Conservation (phyloP, 1,140 invertebrate genomes). For the Ceratoteleas bidentatus region DNA sequence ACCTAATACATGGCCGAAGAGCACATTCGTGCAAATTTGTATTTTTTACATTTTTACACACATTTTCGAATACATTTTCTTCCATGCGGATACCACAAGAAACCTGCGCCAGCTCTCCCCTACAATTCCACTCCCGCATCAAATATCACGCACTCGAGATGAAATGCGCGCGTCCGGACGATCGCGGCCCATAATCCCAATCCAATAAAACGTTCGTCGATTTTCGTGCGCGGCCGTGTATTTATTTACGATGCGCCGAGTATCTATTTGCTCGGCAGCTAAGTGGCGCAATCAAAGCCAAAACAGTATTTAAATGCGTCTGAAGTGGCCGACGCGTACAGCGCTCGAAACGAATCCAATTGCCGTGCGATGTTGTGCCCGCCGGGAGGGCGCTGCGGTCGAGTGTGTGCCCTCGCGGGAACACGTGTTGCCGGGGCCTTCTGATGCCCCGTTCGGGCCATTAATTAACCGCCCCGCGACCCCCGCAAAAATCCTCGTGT, state of each 20-base stretch:
- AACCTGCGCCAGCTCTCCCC: too few species aligned
- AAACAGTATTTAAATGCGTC: conserved; percentile 55
- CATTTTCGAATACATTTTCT: too few species aligned
- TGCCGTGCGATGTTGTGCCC: conserved; percentile 55
- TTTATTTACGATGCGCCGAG: conserved; percentile 30
- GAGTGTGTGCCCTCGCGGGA: conserved; percentile 39
- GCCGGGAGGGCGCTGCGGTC: conserved; percentile 48
- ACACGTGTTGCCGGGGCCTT: conserved; percentile 37
- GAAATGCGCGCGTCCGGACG: neutral
- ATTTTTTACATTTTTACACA: too few species aligned
- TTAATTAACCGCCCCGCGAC: conserved; percentile 62
- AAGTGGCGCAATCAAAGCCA: conserved; percentile 45
- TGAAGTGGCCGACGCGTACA: conserved; percentile 41
- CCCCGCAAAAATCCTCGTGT: conserved; percentile 58
- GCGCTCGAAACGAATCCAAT: conserved; percentile 54
- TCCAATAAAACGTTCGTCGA: conserved; percentile 23
- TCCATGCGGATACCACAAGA: too few species aligned
- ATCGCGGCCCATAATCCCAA: conserved; percentile 21
- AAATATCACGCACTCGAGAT: conserved; percentile 10
- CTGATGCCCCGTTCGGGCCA: conserved; percentile 51
- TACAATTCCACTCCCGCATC: conserved; percentile 12
- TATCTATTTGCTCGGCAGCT: conserved; percentile 28
- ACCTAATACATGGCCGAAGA: too few species aligned
- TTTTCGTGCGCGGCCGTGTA: neutral
- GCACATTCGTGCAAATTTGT: too few species aligned